Base-by-base conservation (phyloP, 2,888 invertebrate species). In the Latrodectus hesperus region DNA sequence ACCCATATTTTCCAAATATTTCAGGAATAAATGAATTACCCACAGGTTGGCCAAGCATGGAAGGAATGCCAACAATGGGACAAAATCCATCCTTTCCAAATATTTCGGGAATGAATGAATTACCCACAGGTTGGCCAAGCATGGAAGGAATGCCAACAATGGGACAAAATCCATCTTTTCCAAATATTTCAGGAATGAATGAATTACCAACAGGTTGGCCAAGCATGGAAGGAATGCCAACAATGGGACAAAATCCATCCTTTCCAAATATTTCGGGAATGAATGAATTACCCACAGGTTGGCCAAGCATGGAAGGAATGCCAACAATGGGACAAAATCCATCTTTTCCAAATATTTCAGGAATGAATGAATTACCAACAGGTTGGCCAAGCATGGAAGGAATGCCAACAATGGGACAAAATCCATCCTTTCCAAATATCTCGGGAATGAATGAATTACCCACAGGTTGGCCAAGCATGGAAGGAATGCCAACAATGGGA, bases 251-350 rank as follows among this genome's bases (percentile, higher is more conserved):
- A 26, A 51, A n/a, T 9, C 72, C 72, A 8, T 53, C 67, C 8
- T 68, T 78, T 51, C 68, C 78, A 60, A 80, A 73, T 51, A 80
- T 72, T 22, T 65, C 76, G 38, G 65, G 65, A n/a, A 65, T 65
- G 49, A 22, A 17, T 9, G 53, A 51, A 17, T 9, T 73, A 53
- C 38, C 73, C 11, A 6, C 68, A 12, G n/a, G 51, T 53, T 22
- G 22, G 22, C 55, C 55, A 55, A 55, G 8, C 6, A 55, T 55
- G 55, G 55, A 55, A 55, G 55, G 55, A 12, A 22, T 60, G 26
- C 75, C 75, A 9, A 75, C 51, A 52, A 73, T 73, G 73, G 11
- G 11, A 55, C 10, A 55, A 12, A 55, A 12, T 10, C 52, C 51
- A 52, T 17, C 2, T 14, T 10, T 52, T 9, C 73, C 73, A 5